Percentiles rank a stretch among this genome's conserved stretches.
Conservation (phyloP, 30 jellyfish, hydroid and myxozoan genomes). For the Catostylus mosaicus region DNA sequence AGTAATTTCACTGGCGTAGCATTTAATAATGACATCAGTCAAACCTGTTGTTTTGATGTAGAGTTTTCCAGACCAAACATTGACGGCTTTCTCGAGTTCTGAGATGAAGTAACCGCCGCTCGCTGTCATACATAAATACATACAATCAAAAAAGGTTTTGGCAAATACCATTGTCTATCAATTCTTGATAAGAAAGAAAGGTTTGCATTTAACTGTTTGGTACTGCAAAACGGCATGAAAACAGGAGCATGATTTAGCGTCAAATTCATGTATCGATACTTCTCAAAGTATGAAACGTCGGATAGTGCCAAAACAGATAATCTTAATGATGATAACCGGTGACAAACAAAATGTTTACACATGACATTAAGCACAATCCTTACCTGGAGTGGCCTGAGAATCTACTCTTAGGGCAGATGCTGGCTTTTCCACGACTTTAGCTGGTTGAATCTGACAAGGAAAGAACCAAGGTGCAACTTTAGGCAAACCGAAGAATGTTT, state of each 20-base stretch:
- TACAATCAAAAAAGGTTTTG: background rate
- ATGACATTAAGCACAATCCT: no score
- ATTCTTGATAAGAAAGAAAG: background rate
- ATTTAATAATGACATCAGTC: conserved; percentile 30
- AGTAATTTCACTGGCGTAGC: conserved; percentile 12
- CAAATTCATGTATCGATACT: background rate
- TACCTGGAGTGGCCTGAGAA: no score
- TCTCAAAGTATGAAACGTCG: background rate
- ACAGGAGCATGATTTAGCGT: background rate
- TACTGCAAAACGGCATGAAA: background rate
- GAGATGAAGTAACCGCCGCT: background rate
- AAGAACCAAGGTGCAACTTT: no score
- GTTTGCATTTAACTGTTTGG: background rate
- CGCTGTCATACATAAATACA: background rate
- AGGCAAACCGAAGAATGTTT: no score
- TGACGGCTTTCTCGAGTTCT: conserved; percentile 7
- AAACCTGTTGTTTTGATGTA: conserved; percentile 7
- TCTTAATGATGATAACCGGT: no score
- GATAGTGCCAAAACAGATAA: no score
- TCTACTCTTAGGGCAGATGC: no score
- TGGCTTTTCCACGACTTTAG: no score
- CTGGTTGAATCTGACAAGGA: no score
- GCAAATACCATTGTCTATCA: background rate
- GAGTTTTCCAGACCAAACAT: conserved; percentile 37
- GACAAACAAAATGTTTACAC: no score